These are phyloP conservation scores for Vireo altiloquus DNA, from an alignment of 2,113 vertebrate species.

Conservation along the genomic window DNA sequence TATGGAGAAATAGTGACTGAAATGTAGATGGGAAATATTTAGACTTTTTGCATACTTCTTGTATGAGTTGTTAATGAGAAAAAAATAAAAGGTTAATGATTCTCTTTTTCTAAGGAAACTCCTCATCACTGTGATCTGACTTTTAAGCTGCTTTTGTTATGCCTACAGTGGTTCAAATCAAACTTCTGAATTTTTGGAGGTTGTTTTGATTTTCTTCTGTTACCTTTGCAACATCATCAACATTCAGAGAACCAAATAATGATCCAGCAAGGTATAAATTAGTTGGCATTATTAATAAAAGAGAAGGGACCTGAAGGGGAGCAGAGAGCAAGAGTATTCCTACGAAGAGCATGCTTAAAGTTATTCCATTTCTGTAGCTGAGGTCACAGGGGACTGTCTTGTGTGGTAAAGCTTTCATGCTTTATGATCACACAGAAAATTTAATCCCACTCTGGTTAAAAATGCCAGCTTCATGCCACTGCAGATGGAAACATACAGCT, in stretches of 20 bases:
- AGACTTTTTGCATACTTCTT: neutral
- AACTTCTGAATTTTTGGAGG: neutral
- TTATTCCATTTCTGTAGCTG: constrained; percentile 47
- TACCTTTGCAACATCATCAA: neutral
- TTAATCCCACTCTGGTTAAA: constrained; percentile 71
- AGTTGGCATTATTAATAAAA: neutral
- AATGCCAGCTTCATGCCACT: constrained; percentile 49
- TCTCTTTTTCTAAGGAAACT: neutral
- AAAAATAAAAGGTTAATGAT: neutral
- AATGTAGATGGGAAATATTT: neutral
- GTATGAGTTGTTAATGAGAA: neutral
- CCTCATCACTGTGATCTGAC: neutral
- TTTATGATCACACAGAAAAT: constrained; percentile 67
- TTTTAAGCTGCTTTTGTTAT: neutral
- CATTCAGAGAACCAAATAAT: neutral
- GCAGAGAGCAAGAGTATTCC: neutral
- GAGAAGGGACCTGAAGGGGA: neutral
- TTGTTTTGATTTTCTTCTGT: neutral
- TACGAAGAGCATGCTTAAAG: constrained; percentile 42
- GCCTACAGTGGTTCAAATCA: neutral
- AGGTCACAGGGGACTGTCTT: constrained; percentile 57
- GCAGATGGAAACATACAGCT: constrained; percentile 39
- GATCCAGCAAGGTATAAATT: neutral
- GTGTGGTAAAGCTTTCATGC: constrained; percentile 66
- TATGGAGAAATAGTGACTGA: neutral